Conservation (phyloP, 2,797 vertebrate genomes). For the Phoebastria nigripes region DNA sequence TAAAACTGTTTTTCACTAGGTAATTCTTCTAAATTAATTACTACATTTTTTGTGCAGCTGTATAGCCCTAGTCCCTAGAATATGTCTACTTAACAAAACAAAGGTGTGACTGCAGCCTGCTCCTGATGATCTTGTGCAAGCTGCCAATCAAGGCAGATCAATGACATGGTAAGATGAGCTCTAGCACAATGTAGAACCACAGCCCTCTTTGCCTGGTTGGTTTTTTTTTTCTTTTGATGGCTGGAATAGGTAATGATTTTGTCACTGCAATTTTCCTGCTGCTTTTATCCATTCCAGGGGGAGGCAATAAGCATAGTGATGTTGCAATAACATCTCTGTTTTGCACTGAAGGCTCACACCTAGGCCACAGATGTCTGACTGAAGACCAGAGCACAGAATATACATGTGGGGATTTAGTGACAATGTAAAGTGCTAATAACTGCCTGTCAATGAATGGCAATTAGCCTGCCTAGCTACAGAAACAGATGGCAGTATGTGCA, state of each 20-base stretch:
- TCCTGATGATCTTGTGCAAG: not conserved
- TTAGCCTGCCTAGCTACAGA: not conserved
- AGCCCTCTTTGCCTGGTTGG: fast-evolving
- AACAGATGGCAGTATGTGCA: not conserved
- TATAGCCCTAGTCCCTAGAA: not conserved
- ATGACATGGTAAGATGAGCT: not conserved
- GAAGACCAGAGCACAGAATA: not conserved
- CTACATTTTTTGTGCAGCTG: not conserved
- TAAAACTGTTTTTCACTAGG: not conserved
- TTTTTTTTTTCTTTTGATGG: not conserved
- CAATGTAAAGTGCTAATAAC: not conserved
- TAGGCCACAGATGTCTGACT: not conserved
- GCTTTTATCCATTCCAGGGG: not conserved
- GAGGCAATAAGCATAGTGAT: not conserved
- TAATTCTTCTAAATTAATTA: not conserved
- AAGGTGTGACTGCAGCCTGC: not conserved
- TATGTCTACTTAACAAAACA: not conserved
- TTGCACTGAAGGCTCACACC: not conserved
- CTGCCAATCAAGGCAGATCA: not conserved
- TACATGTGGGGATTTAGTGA: not conserved
- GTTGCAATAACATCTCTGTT: not conserved
- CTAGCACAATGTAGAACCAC: not conserved
- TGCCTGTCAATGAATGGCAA: not conserved
- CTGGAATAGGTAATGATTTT: not conserved
- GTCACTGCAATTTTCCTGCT: not conserved